Evolutionary conservation across 2,113 vertebrate genomes (phyloP).

Genomic region (Sprattus sprattus): DNA sequence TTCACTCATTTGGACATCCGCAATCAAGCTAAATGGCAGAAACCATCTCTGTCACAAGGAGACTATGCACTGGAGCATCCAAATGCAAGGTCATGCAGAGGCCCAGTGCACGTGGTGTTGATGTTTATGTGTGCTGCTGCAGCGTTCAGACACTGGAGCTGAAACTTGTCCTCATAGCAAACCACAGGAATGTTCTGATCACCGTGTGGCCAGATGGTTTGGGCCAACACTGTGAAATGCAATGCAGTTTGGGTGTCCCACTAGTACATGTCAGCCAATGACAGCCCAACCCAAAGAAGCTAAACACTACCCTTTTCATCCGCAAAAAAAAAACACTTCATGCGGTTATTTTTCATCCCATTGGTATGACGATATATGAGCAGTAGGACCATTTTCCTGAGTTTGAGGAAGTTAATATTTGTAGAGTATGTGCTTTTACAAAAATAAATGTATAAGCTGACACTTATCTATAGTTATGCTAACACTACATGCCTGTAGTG

Average conservation of each 20-base stretch:
- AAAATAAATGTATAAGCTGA: neutral
- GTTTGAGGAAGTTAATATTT: neutral
- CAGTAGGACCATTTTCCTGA: neutral
- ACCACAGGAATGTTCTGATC: conserved; percentile 51
- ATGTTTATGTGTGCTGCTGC: neutral
- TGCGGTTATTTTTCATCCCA: neutral
- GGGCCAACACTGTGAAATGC: conserved; percentile 38
- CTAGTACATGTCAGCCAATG: conserved; percentile 33
- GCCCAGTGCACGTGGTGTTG: neutral
- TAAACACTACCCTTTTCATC: neutral
- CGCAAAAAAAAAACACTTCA: neutral
- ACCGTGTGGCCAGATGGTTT: conserved; percentile 22
- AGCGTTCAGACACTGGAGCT: neutral
- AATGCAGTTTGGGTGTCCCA: conserved; percentile 29
- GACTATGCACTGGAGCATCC: neutral
- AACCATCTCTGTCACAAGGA: neutral
- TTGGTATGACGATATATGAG: neutral
- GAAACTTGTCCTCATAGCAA: conserved; percentile 29
- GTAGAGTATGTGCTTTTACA: neutral
- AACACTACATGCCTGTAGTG: neutral
- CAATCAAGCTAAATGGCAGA: conserved; percentile 17
- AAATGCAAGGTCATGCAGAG: neutral
- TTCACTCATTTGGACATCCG: neutral
- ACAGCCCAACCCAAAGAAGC: neutral
- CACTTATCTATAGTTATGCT: neutral